Conservation (phyloP, 2,797 vertebrate genomes). For the Margarornis squamiger region DNA sequence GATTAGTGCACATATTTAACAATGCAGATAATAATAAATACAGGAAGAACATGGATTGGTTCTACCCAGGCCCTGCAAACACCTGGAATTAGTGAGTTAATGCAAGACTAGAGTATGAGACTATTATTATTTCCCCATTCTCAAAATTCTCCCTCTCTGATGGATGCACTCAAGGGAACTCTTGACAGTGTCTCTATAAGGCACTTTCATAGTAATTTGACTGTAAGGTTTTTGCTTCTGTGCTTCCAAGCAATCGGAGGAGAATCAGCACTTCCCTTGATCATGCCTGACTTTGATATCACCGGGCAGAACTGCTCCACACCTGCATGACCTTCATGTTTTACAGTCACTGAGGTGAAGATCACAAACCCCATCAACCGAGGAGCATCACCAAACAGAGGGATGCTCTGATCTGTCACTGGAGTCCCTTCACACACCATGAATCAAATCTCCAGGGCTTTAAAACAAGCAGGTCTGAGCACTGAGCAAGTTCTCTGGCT, state of each 20-base stretch:
- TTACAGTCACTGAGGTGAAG: neutral
- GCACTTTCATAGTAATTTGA: neutral
- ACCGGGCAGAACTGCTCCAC: neutral
- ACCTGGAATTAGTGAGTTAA: neutral
- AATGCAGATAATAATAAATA: neutral
- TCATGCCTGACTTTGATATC: neutral
- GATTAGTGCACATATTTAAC: neutral
- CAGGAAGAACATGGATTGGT: neutral
- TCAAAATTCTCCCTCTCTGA: neutral
- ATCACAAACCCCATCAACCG: neutral
- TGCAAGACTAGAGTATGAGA: neutral
- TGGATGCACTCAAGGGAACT: neutral
- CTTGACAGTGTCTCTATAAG: neutral
- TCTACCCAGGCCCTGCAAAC: neutral
- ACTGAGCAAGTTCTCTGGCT: accelerated
- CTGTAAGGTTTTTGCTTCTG: neutral
- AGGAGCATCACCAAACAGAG: neutral
- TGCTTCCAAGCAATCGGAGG: neutral
- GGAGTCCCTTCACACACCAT: neutral
- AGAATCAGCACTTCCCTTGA: neutral
- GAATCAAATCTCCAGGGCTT: neutral
- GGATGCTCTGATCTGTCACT: neutral
- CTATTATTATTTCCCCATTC: neutral
- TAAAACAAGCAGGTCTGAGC: neutral
- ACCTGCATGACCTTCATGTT: neutral